Conservation (phyloP, 2,888 invertebrate genomes). For the Philonicus albiceps region DNA sequence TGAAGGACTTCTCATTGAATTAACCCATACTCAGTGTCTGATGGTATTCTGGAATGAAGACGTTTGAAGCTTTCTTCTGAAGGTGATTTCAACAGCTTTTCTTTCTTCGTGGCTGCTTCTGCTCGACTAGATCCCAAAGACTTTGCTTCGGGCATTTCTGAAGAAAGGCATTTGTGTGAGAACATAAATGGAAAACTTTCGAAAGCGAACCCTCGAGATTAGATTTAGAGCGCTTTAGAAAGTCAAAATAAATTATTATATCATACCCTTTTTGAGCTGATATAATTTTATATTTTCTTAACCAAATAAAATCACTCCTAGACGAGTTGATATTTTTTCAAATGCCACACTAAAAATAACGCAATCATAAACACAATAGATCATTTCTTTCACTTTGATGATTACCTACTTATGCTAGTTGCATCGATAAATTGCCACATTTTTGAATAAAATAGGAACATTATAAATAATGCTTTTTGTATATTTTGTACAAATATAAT, state of each 20-base stretch:
- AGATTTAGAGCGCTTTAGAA: background rate
- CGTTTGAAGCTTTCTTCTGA: background rate
- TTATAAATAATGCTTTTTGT: too few relatives aligned
- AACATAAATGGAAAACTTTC: background rate
- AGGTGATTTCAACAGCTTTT: background rate
- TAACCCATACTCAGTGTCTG: background rate
- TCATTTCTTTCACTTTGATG: too few relatives aligned
- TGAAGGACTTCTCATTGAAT: background rate
- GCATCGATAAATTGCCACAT: too few relatives aligned
- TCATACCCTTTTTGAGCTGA: too few relatives aligned
- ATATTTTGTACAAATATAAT: too few relatives aligned
- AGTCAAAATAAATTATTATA: background rate
- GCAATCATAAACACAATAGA: too few relatives aligned
- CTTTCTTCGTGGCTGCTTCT: background rate
- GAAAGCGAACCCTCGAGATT: background rate
- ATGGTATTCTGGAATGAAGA: background rate
- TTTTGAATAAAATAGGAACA: too few relatives aligned
- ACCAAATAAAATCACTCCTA: too few relatives aligned
- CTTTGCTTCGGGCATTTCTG: background rate
- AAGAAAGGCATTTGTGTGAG: background rate
- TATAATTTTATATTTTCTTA: too few relatives aligned
- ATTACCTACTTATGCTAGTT: too few relatives aligned
- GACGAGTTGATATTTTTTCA: too few relatives aligned
- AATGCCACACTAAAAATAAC: too few relatives aligned
- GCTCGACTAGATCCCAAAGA: background rate